Evolutionary conservation across 1,140 invertebrate species (phyloP), one percentile per base, ranked within the genome.

Genomic region (Diplogasteroides magnus): DNA sequence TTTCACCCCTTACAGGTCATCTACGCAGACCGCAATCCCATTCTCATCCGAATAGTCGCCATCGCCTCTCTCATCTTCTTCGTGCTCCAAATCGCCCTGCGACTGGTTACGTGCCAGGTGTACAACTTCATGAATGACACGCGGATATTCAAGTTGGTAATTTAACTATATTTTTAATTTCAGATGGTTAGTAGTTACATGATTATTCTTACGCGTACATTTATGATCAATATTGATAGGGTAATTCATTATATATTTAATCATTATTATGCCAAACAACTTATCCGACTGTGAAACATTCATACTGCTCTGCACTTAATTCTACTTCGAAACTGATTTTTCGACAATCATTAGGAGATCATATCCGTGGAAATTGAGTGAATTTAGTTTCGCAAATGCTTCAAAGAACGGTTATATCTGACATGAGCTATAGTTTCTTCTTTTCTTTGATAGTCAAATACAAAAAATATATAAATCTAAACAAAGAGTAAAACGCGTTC

Each of bases 21-120:
- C 23, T 79, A 79, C 57, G 77, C 74, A 26, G 61, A 76, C 56
- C 62, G 74, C 27, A 79, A 80, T 69, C 78, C 78, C 13, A 48
- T 68, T 58, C 60, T 80, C 64, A 80, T 80, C 67, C 71, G 78
- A 59, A 74, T 80, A 29, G 61, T 77, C 14, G 78, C 79, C 14
- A 76, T 82, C 63, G 32, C 79, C 25, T 80, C 78, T 14, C 65
- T 80, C 56, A 63, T 72, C 23, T 80, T 80, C 61, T 62, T 82
- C 28, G 75, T 79, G 29, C 64, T 79, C 28, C 77, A 80, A 68
- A 64, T 80, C 26, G 82, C 72, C 71, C 67, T 80, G 15, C 76
- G 78, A 31, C 58, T 82, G 56, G 82, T 82, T 72, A 78, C 77
- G n/a, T 63, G 76, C 13, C 79, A 78, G 19, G 78, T 80, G 14